Evolutionary conservation across 2,888 invertebrate species (phyloP).

Genomic region (Drosophila subsilvestris): DNA sequence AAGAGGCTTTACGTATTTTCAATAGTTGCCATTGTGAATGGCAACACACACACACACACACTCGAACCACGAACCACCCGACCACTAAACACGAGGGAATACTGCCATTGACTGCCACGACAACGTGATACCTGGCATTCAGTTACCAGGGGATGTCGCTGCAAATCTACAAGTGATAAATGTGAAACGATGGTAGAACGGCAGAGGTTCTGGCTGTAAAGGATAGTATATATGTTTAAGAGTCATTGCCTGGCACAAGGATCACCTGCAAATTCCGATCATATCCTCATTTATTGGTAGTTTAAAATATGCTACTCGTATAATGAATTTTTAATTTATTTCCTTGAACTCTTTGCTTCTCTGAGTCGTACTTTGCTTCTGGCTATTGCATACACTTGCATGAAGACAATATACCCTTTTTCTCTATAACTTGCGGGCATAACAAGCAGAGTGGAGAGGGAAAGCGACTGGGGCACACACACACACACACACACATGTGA

Average conservation of each 20-base stretch:
- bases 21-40: conserved; percentile 72
- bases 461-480: conserved; percentile 11
- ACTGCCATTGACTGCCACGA: neutral
- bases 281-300: too few species aligned
- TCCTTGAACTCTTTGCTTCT: neutral
- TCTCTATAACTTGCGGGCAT: neutral
- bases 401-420: neutral
- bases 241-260: too few species aligned
- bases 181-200: neutral
- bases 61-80: neutral
- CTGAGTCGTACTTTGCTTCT: neutral
- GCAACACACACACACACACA: conserved; percentile 36
- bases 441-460: neutral
- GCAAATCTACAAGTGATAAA: neutral
- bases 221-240: neutral
- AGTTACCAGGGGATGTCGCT: neutral
- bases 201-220: neutral
- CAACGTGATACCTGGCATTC: neutral
- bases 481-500: conserved; percentile 13
- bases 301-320: too few species aligned
- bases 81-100: neutral
- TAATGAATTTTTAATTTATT: neutral
- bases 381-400: neutral
- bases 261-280: too few species aligned
- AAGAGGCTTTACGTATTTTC: conserved; percentile 76